Evolutionary conservation across 2,797 vertebrate genomes (phyloP), one percentile per base, ranked within the genome.

Genomic region (Neostethus bicornis): DNA sequence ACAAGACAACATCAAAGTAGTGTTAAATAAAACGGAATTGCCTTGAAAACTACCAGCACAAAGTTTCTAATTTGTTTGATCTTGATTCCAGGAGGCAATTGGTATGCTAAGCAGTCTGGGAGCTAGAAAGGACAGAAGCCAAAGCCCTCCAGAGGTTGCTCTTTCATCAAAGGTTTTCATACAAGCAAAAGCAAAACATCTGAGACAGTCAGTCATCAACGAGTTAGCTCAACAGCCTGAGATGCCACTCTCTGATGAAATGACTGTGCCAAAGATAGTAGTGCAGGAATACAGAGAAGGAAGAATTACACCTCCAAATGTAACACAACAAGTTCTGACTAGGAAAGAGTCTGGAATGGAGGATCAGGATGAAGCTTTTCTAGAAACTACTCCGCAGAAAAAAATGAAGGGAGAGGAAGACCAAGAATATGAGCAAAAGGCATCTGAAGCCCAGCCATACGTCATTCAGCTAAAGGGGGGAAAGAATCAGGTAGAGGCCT

Each of bases 21-120:
- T 13, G 12, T 13, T 0, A 2, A 31, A 32, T 31, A 9, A 29
- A 29, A 10, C 28, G 3, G 12, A 34, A n/a, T n/a, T n/a, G n/a
- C 25, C 5, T 10, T 7, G 12, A 54, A 31, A 58, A 3, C 24
- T 19, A 24, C 16, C 12, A 16, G 11, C 10, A 7, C 3, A 14
- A 4, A 44, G 0, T 51, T 51, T 52, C 2, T 49, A 7, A 43
- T 55, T 9, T 43, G 13, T 51, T 1, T 51, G 1, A 51, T 45
- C 75, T 24, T 1, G 17, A 61, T 63, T 86, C 12, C 70, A 93
- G 92, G 92, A 93, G 63, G 87, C 71, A 2, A 81, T 92, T 11
- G 90, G 92, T 13, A 79, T 92, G 89, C 79, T 93, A 21, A 93
- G 92, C 73, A 91, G 90, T 59, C 53, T 93, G 43, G 91, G 92